Evolutionary conservation across 2,113 vertebrate species (phyloP).

Genomic region (Danionella cerebrum): DNA sequence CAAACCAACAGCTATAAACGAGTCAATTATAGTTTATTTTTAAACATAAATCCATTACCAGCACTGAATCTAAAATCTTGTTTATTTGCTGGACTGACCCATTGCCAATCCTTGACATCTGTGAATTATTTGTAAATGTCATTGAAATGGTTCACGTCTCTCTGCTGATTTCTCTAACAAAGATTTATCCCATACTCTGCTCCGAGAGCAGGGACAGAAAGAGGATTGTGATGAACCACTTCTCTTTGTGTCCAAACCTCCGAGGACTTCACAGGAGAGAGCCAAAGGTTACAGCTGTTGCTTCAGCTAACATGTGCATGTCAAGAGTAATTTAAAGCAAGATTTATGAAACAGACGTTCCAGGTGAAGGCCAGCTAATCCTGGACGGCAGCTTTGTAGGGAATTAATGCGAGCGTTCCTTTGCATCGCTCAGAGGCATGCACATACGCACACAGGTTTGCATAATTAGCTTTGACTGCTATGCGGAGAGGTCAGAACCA

Average conservation of each 20-base stretch:
- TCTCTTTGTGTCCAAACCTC: slow-evolving; percentile 14
- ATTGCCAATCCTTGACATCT: not conserved
- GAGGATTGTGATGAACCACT: slow-evolving; percentile 11
- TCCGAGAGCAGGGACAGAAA: not conserved
- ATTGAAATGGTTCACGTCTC: not conserved
- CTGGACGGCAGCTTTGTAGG: slow-evolving; percentile 4
- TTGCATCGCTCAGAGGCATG: not conserved
- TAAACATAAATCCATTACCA: not conserved
- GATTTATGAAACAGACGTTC: slow-evolving; percentile 20
- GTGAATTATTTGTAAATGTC: slow-evolving; percentile 19
- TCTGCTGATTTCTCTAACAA: not conserved
- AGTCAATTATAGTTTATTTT: not conserved
- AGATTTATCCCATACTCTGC: slow-evolving; percentile 13
- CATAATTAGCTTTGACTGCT: slow-evolving; percentile 22
- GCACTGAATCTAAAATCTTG: not conserved
- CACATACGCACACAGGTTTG: not conserved
- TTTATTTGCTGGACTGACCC: not conserved
- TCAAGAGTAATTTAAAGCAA: slow-evolving; percentile 15
- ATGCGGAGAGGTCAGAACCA: not conserved
- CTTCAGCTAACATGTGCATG: slow-evolving; percentile 13
- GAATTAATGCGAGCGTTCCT: slow-evolving; percentile 9
- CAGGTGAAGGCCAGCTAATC: slow-evolving; percentile 21
- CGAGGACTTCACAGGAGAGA: not conserved
- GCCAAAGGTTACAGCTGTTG: slow-evolving; percentile 23
- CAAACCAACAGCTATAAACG: not conserved